Evolutionary conservation across 2,888 invertebrate genomes (phyloP), one percentile per base, ranked within the genome.

Genomic region (Cordilura impudica): DNA sequence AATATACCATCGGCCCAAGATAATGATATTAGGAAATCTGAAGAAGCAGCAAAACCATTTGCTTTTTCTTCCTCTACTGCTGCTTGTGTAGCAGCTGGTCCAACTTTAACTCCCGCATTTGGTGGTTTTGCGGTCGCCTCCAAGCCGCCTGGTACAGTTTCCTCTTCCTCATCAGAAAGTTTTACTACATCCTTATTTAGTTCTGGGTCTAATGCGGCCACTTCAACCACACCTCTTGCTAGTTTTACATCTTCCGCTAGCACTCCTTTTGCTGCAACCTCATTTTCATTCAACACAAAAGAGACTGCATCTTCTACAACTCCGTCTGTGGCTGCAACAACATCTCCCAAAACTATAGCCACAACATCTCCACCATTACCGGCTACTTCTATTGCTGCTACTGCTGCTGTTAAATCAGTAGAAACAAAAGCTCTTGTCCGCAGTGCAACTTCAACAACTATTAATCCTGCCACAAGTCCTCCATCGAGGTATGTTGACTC

Each of bases 211-310:
- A 23, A 8, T 47, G 8, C 65, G 6, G 53, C 60, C 19, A 14
- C 70, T 1, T 12, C 49, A 6, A 31, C 66, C 6, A n/a, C 70
- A 14, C 84, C 83, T 16, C 81, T 72, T 49, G 84, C 85, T 63
- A 81, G 79, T 0, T 81, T 82, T 21, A 8, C 60, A 4, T 5
- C 18, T 6, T 35, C 21, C 1, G 19, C 14, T 12, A 16, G 43
- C 7, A 6, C 78, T 6, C 4, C 47, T 5, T 5, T 58, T 7
- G 54, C 66, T 39, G 14, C 70, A 2, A 14, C 49, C 8, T 31
- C 70, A 14, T 66, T 66, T 45, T 43, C 45, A 16, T 67, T 56
- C 10, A 39, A 31, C 14, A 51, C 45, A 18, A 12, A 47, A 6
- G 10, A 43, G 1, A 3, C 5, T 39, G 6, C 60, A 26, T 23